Conservation (phyloP, 2,113 vertebrate genomes). For the Cavia porcellus region DNA sequence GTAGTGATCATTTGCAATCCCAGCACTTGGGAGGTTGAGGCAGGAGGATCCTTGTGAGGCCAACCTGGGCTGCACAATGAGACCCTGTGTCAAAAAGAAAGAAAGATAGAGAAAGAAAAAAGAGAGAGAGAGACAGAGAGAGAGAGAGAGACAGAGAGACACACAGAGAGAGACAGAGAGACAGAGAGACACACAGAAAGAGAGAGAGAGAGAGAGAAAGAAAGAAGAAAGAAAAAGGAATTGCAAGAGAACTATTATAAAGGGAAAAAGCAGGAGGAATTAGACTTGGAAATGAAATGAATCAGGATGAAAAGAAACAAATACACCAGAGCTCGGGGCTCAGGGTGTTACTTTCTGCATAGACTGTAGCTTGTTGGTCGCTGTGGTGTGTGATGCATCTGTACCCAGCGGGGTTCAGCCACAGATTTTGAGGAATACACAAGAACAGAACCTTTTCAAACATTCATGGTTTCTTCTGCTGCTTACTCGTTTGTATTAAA, state of each 20-base stretch:
- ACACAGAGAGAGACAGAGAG: no score
- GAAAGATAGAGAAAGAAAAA: no score
- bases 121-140: no score
- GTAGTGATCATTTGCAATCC: not conserved
- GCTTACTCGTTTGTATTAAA: not conserved
- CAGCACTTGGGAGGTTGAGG: not conserved
- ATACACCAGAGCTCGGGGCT: not conserved
- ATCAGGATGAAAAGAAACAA: not conserved
- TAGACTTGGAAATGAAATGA: not conserved
- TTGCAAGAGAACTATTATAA: not conserved
- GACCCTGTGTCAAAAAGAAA: not conserved
- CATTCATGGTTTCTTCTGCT: not conserved
- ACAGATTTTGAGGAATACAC: not conserved
- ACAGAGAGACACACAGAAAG: no score
- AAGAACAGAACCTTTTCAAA: not conserved
- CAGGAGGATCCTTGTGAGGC: not conserved
- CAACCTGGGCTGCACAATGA: not conserved
- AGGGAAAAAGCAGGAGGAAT: not conserved
- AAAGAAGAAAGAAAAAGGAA: not conserved
- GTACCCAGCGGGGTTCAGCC: not conserved
- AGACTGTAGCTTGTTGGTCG: not conserved
- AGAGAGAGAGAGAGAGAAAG: no score
- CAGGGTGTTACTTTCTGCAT: not conserved
- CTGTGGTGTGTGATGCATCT: not conserved
- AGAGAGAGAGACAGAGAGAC: no score